Percentiles rank a stretch among this genome's conserved stretches.
phyloP scores from a whole-genome alignment of 2,797 vertebrate genomes.

The Spizella passerina region DNA sequence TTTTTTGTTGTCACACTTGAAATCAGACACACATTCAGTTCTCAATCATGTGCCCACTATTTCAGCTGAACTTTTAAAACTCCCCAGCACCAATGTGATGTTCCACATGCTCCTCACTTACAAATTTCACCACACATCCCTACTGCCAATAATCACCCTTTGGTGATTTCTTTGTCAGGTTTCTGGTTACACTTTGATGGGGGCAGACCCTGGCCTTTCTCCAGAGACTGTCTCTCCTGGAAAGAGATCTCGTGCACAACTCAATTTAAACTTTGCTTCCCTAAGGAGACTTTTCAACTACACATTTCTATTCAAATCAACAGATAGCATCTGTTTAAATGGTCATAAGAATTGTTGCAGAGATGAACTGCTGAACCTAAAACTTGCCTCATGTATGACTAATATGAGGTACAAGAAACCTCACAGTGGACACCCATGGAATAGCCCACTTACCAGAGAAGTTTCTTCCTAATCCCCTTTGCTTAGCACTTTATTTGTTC shows the following conservation, averaged over 20 bases:
- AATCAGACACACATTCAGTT: neutral
- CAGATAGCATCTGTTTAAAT: neutral
- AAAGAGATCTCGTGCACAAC: neutral
- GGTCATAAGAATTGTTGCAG: neutral
- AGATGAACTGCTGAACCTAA: neutral
- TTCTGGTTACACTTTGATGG: neutral
- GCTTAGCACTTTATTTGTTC: slow-evolving; percentile 65
- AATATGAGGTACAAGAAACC: slow-evolving; percentile 15
- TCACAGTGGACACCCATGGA: slow-evolving; percentile 23
- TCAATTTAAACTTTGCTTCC: neutral
- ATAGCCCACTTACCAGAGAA: slow-evolving; percentile 30
- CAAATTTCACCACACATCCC: neutral
- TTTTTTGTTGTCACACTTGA: neutral
- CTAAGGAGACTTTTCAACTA: neutral
- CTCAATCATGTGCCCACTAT: neutral
- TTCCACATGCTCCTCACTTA: neutral
- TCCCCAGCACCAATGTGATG: neutral
- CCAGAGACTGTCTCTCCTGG: neutral
- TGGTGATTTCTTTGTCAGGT: neutral
- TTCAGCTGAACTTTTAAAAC: neutral
- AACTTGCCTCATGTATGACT: neutral
- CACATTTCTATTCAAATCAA: neutral
- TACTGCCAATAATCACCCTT: neutral
- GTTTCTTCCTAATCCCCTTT: slow-evolving; percentile 61
- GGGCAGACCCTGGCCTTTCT: neutral